These are phyloP conservation scores for Chamaetylas fuelleborni DNA, from an alignment of 2,113 vertebrate genomes.

Conservation along the genomic window DNA sequence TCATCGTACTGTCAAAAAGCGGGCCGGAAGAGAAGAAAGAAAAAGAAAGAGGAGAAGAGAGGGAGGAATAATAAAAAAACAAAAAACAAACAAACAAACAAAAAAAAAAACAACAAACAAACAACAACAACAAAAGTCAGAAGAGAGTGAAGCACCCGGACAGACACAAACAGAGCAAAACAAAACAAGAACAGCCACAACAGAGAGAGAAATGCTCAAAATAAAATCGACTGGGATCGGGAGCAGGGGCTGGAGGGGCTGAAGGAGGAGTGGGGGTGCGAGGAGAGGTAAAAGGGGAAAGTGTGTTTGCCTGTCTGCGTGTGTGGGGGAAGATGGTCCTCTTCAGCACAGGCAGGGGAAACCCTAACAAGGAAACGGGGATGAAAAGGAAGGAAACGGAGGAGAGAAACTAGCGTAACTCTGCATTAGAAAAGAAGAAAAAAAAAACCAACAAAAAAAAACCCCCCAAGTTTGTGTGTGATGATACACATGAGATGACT, in stretches of 20 bases:
- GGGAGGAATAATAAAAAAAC: neutral
- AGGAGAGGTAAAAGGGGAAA: slow-evolving; percentile 47
- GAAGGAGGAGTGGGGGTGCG: slow-evolving; percentile 11
- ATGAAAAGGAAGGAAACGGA: slow-evolving; percentile 59
- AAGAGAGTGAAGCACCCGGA: slow-evolving; percentile 68
- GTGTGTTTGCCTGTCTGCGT: neutral
- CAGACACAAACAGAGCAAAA: slow-evolving; percentile 68
- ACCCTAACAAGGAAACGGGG: slow-evolving; percentile 48
- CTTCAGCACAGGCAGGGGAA: slow-evolving; percentile 51
- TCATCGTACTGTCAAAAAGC: slow-evolving; percentile 94
- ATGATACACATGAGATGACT: neutral
- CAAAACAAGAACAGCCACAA: slow-evolving; percentile 50
- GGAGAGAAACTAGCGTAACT: slow-evolving; percentile 51
- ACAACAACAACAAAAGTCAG: slow-evolving; percentile 74
- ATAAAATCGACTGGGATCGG: slow-evolving; percentile 54
- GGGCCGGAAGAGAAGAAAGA: slow-evolving; percentile 59
- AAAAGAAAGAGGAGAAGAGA: neutral
- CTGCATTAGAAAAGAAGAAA: slow-evolving; percentile 54
- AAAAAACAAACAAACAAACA: neutral
- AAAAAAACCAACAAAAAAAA: too few relatives aligned
- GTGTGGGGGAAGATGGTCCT: slow-evolving; percentile 39
- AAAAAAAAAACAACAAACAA: neutral
- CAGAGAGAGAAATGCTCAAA: slow-evolving; percentile 50
- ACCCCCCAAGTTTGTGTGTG: neutral
- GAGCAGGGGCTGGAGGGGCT: slow-evolving; percentile 22